phyloP scores from a whole-genome alignment of 2,888 invertebrate genomes.

The Sesia apiformis region DNA sequence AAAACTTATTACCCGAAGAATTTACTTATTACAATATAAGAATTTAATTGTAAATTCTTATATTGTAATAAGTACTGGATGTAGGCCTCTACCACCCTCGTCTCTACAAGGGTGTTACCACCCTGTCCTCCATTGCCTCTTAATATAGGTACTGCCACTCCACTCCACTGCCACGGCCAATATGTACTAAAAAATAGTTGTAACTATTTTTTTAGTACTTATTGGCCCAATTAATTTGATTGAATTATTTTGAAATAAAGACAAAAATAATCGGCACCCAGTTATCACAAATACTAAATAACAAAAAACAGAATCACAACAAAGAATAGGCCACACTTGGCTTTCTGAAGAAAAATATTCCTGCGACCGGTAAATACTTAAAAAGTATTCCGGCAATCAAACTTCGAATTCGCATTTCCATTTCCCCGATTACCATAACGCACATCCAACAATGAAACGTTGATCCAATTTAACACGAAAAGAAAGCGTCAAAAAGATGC shows the following conservation, averaged over 20 bases:
- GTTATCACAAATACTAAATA: no score
- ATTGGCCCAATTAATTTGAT: not conserved
- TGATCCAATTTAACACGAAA: slow-evolving; percentile 58
- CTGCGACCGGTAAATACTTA: not conserved
- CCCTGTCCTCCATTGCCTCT: no score
- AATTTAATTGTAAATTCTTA: no score
- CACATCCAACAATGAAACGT: slow-evolving; percentile 43
- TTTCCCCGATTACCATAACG: slow-evolving; percentile 45
- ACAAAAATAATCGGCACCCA: not conserved
- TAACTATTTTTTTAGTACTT: not conserved
- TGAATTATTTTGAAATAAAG: not conserved
- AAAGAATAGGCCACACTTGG: not conserved
- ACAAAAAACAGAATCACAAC: not conserved
- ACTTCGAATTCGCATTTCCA: slow-evolving; percentile 29
- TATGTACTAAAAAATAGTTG: no score
- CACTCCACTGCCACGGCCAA: no score
- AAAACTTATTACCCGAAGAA: no score
- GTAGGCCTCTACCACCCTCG: no score
- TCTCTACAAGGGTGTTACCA: no score
- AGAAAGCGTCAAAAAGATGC: slow-evolving; percentile 59
- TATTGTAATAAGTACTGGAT: no score
- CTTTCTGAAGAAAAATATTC: not conserved
- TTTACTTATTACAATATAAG: no score
- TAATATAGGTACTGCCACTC: no score
- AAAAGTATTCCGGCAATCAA: slow-evolving; percentile 34